Base-by-base conservation (phyloP, 2,888 invertebrate species). In the Caenorhabditis zanzibari region DNA sequence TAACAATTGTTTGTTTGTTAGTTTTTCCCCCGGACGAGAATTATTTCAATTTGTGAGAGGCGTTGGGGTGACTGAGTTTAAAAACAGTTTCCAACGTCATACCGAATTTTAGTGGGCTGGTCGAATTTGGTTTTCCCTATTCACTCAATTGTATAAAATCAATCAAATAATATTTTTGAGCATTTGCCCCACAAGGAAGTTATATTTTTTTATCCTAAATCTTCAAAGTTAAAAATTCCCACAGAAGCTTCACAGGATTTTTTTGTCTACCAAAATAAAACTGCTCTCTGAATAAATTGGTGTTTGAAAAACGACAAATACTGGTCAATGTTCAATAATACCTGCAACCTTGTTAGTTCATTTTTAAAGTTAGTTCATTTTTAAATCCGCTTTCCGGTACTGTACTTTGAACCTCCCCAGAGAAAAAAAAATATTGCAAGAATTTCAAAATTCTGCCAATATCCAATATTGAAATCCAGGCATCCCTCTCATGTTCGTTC, bases 301-400 rank as follows among this genome's bases (percentile, higher is more conserved):
- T 49, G 49, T 49, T 49, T 22, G 19, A 49, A 19, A n/a, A n/a
- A 19, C 14, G n/a, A 10, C 26, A 12, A 10, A 38, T 59, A 61
- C 24, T 38, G 72, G 38, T 73, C 61, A 73, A 38, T 73, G 73
- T 24, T 73, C 61, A 73, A 38, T 73, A 61, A 73, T 64, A 49
- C 59, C 49, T 35, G 5, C 14, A 44, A 75, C 66, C 22, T 75
- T n/a, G n/a, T n/a, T n/a, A n/a, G n/a, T n/a, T n/a, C n/a, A n/a
- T n/a, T n/a, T 75, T 58, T 49, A 75, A 75, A 68, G 26, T 75
- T 22, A 47, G 38, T 3, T 35, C 7, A 12, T 32, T 9, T 5
- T 7, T 2, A 54, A 74, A 64, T 64, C 64, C 74, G 64, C 6
- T 63, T 61, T 52, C 28, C 52, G 2, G n/a, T 7, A 6, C 28